Evolutionary conservation across 2,113 vertebrate species (phyloP).

Genomic region (Lophius piscatorius): DNA sequence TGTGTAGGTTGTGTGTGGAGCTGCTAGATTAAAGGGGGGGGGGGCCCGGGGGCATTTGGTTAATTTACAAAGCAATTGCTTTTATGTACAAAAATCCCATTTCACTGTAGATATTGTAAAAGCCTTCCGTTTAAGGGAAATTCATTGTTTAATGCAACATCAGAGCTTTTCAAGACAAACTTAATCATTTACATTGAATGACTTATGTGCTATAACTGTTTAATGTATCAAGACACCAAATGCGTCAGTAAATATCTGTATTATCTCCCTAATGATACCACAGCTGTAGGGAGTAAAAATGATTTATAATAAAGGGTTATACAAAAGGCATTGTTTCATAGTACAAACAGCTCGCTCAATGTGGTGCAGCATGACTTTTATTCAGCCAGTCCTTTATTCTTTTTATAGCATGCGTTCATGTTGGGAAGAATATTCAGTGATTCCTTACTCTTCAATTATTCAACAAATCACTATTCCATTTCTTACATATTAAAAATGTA

Average conservation of each 20-base stretch:
- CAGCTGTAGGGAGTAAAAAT: background rate
- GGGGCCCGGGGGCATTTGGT: slow-evolving; percentile 72
- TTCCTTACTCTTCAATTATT: slow-evolving; percentile 78
- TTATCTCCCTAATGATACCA: slow-evolving; percentile 14
- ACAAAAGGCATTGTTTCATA: slow-evolving; percentile 39
- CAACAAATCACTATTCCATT: slow-evolving; percentile 71
- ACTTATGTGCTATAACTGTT: slow-evolving; percentile 31
- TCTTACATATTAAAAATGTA: slow-evolving; percentile 78
- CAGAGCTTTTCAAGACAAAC: slow-evolving; percentile 45
- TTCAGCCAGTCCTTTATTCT: slow-evolving; percentile 60
- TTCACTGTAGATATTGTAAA: slow-evolving; percentile 82
- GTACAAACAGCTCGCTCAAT: slow-evolving; percentile 19
- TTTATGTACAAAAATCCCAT: slow-evolving; percentile 76
- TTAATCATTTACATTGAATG: slow-evolving; percentile 63
- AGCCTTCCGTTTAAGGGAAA: slow-evolving; percentile 75
- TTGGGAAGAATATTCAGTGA: slow-evolving; percentile 73
- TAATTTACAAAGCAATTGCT: slow-evolving; percentile 76
- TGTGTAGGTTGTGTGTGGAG: slow-evolving; percentile 44
- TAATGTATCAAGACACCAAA: slow-evolving; percentile 32
- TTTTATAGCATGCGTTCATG: slow-evolving; percentile 60
- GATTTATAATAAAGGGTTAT: slow-evolving; percentile 12
- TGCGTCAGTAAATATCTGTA: slow-evolving; percentile 40
- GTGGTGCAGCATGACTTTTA: slow-evolving; percentile 30
- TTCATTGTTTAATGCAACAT: slow-evolving; percentile 69
- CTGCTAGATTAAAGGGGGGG: slow-evolving; percentile 68